phyloP scores from a whole-genome alignment of 2,113 vertebrate species.

The cattle (Bos taurus) region DNA sequence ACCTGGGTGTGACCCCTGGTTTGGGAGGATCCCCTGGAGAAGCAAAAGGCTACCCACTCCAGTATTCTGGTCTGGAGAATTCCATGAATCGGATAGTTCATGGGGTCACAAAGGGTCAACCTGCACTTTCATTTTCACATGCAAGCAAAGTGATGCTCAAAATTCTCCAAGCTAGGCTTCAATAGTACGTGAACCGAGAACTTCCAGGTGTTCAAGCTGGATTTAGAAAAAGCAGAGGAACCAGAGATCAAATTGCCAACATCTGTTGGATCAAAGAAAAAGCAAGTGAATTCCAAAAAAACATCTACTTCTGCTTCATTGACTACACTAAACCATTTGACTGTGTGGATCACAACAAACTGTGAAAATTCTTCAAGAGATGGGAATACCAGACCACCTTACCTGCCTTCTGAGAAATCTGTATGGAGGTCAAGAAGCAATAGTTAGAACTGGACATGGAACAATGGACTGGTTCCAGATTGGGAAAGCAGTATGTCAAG shows the following conservation, averaged over 20 bases:
- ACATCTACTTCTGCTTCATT: neutral
- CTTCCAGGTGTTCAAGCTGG: neutral
- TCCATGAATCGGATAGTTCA: neutral
- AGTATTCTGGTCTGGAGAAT: neutral
- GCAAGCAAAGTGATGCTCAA: neutral
- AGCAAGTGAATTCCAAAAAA: neutral
- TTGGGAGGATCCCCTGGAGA: neutral
- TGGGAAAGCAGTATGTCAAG: neutral
- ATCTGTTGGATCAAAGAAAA: neutral
- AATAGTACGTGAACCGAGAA: accelerated
- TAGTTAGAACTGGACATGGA: neutral
- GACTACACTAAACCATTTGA: neutral
- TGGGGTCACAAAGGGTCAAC: neutral
- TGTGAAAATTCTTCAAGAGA: neutral
- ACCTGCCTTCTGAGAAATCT: neutral
- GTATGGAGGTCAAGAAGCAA: neutral
- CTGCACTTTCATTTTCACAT: neutral
- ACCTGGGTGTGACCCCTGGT: neutral
- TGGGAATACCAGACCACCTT: neutral
- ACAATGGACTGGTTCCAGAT: neutral
- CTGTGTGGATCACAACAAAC: neutral
- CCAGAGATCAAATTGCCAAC: neutral
- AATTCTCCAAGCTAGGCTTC: neutral
- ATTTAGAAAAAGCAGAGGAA: neutral
- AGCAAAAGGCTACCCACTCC: neutral